Base-by-base conservation (phyloP, 2,888 invertebrate genomes). In the Beris chalybata region DNA sequence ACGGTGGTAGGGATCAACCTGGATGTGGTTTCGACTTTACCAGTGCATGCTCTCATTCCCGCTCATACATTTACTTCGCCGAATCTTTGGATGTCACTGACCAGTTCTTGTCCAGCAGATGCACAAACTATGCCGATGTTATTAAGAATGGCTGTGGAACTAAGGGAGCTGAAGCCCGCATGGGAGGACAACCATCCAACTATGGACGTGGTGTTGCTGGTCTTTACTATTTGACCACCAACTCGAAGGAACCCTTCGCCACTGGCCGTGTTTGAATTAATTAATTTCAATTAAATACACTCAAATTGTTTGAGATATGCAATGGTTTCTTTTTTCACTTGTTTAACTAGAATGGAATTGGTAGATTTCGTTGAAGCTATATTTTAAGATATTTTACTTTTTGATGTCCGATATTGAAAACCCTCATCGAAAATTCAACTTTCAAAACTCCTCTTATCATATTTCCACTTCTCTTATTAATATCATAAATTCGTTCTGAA, bases 171-270 rank as follows among this genome's bases (percentile, higher is more conserved):
- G 4, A n/a, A 45, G 45, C 38, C 5, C 15, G 13, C 13, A 64
- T 64, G 64, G 64, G 54, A 9, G 64, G 64, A 4, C 32, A 64
- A 44, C 64, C 54, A 22, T 53, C 54, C 4, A 64, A 64, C 54
- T 22, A 44, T 54, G 53, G 22, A 12, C 9, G 15, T 15, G n/a
- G n/a, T 15, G 15, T 55, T 6, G 7, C n/a, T 5, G 61, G 61
- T 4, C 47, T 61, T 32, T 61, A 45, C 22, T 61, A 61, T 38
- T 7, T 61, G 6, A n/a, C 31, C 6, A 48, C 45, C 5, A 48
- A 47, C 13, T 32, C 7, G 29, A 48, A 52, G 29, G 1, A 12
- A 1, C 61, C 61, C 7, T 48, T 82, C 82, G 6, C 80, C 78
- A 3, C 29, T 4, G 52, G 52, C 1, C 22, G 11, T 11, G 11